Evolutionary conservation across 2,113 vertebrate species (phyloP).

Genomic region (Festucalex cinctus): DNA sequence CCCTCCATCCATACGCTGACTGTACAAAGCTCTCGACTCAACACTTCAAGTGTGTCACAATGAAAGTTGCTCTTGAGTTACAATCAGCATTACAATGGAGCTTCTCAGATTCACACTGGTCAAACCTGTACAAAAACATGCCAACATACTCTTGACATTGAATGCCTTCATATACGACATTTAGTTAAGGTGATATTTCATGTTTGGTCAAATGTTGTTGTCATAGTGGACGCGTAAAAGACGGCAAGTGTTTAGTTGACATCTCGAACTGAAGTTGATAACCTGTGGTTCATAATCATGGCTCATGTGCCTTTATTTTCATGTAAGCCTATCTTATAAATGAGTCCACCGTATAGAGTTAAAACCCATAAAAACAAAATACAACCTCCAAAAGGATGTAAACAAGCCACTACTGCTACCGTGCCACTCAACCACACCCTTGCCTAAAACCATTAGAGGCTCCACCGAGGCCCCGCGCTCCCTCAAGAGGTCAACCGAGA

Average conservation of each 20-base stretch:
- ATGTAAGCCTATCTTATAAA: no score
- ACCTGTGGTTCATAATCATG: no score
- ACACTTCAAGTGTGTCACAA: constrained; percentile 10
- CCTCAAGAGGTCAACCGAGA: constrained; percentile 33
- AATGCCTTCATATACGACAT: not conserved
- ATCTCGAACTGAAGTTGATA: no score
- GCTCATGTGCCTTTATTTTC: no score
- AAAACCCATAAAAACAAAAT: not conserved
- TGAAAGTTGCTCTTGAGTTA: not conserved
- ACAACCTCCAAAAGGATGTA: not conserved
- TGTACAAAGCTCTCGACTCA: constrained; percentile 34
- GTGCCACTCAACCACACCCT: constrained; percentile 48
- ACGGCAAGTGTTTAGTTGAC: no score
- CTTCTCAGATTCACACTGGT: constrained; percentile 35
- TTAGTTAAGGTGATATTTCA: not conserved
- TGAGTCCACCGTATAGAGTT: no score
- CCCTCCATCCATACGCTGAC: constrained; percentile 18
- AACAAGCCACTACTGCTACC: constrained; percentile 44
- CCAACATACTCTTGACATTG: constrained; percentile 4
- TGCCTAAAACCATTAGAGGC: constrained; percentile 52
- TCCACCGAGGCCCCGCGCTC: not conserved
- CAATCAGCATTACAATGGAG: constrained; percentile 41
- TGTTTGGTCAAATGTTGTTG: no score
- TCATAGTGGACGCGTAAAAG: no score
- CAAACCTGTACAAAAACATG: constrained; percentile 34